Conservation (phyloP, 1,140 invertebrate genomes). For the Wiebesia pumilae region DNA sequence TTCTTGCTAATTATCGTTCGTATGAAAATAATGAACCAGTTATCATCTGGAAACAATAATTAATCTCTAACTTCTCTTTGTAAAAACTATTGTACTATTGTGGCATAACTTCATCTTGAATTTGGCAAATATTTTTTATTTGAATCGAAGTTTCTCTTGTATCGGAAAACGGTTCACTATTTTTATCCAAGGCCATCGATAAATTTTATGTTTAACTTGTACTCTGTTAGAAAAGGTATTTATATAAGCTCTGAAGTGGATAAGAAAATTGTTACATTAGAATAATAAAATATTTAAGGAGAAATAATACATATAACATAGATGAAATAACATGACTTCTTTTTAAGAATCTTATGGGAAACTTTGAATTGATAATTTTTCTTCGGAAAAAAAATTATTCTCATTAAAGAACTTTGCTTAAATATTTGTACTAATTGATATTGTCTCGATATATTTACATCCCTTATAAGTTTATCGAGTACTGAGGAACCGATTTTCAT, state of each 20-base stretch:
- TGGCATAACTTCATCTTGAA: background rate
- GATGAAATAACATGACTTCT: no score
- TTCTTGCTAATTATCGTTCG: no score
- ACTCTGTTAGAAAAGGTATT: background rate
- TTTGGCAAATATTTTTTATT: background rate
- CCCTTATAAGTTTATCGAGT: background rate
- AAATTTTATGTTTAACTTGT: background rate
- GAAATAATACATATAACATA: background rate
- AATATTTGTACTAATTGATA: background rate
- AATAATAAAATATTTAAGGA: background rate
- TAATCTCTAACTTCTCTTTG: no score
- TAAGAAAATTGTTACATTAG: background rate
- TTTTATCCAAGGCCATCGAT: background rate
- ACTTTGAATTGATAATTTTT: no score
- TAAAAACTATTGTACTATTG: background rate
- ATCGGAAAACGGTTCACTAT: background rate
- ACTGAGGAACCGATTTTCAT: no score
- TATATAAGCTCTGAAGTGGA: background rate
- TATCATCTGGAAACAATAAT: no score
- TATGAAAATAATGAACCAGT: no score
- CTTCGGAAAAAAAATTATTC: no score
- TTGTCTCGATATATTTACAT: background rate
- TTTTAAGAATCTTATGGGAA: no score
- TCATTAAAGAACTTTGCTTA: no score
- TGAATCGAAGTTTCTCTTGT: no score